A percentile compares a stretch with the other conserved stretches of the same genome.
Evolutionary conservation across 2,797 vertebrate genomes (phyloP).

Genomic region (Poecilia gillii): DNA sequence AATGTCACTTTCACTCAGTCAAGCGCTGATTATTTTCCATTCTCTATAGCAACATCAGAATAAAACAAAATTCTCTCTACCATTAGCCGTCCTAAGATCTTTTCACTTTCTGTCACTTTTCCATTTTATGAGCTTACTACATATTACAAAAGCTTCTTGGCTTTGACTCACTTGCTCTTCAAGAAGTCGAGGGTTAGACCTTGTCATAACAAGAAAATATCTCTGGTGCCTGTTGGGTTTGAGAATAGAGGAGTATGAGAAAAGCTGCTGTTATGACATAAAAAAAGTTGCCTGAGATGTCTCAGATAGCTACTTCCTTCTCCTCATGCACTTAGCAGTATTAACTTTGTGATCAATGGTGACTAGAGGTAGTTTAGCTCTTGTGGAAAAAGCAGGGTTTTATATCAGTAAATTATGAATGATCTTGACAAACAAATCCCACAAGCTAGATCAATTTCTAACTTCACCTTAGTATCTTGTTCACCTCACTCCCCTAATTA

Average conservation of each 20-base stretch:
- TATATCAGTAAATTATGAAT: slow-evolving; percentile 32
- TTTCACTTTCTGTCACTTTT: slow-evolving; percentile 17
- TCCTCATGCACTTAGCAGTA: slow-evolving; percentile 13
- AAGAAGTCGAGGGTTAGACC: slow-evolving; percentile 53
- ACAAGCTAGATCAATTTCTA: slow-evolving; percentile 8
- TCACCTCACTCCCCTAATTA: slow-evolving; percentile 11
- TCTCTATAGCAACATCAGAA: slow-evolving; percentile 30
- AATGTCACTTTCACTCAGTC: slow-evolving; percentile 40
- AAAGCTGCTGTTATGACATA: slow-evolving; percentile 55
- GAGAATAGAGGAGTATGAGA: slow-evolving; percentile 46
- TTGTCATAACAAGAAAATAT: slow-evolving; percentile 55
- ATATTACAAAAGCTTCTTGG: slow-evolving; percentile 60
- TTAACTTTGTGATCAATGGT: slow-evolving; percentile 37
- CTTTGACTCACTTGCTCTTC: slow-evolving; percentile 30
- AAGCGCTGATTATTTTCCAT: slow-evolving; percentile 30
- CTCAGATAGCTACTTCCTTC: slow-evolving; percentile 67
- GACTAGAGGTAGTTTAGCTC: slow-evolving; percentile 27
- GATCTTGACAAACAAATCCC: slow-evolving; percentile 43
- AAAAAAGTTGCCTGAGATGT: slow-evolving; percentile 55
- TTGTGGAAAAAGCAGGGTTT: slow-evolving; percentile 13
- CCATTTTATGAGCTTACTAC: slow-evolving; percentile 23
- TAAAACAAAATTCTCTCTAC: slow-evolving; percentile 46
- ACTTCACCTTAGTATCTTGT: slow-evolving; percentile 12
- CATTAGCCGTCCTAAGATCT: slow-evolving; percentile 47
- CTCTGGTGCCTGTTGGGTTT: slow-evolving; percentile 54